Evolutionary conservation across 2,113 vertebrate species (phyloP).

Genomic region (Corynorhinus townsendii): DNA sequence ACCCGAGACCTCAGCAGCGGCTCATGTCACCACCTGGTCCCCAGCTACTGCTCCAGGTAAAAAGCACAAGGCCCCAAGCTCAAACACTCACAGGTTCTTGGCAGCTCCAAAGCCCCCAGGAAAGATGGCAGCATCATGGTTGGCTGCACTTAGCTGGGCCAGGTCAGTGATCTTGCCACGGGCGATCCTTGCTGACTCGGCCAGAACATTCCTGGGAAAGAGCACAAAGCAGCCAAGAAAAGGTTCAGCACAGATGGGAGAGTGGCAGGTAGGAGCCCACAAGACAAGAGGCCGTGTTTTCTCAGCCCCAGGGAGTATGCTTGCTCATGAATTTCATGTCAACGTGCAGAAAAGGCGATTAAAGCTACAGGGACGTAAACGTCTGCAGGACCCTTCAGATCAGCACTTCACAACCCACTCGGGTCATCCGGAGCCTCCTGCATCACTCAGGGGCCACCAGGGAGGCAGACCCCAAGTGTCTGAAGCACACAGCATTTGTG

Average conservation of each 20-base stretch:
- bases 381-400: not conserved
- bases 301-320: accelerated
- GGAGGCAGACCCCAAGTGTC: not conserved
- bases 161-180: slow-evolving; percentile 90
- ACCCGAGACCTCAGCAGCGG: accelerated
- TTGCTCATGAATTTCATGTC: accelerated
- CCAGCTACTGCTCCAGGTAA: accelerated
- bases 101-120: slow-evolving; percentile 96
- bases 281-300: not conserved
- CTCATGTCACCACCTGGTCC: not conserved
- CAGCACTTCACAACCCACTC: not conserved
- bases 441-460: accelerated
- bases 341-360: accelerated
- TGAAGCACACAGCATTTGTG: not conserved
- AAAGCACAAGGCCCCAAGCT: not conserved
- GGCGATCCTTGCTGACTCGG: slow-evolving; percentile 94
- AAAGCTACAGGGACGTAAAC: accelerated
- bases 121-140: slow-evolving; percentile 91
- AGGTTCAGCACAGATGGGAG: not conserved
- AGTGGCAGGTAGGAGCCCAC: accelerated
- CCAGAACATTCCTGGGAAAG: slow-evolving; percentile 87
- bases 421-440: not conserved
- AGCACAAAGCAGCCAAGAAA: not conserved
- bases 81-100: slow-evolving; percentile 88
- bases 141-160: slow-evolving; percentile 79